Percentiles rank a stretch among this genome's conserved stretches.
Evolutionary conservation across 1,140 invertebrate species (phyloP).

Genomic region (Temnothorax curvispinosus): DNA sequence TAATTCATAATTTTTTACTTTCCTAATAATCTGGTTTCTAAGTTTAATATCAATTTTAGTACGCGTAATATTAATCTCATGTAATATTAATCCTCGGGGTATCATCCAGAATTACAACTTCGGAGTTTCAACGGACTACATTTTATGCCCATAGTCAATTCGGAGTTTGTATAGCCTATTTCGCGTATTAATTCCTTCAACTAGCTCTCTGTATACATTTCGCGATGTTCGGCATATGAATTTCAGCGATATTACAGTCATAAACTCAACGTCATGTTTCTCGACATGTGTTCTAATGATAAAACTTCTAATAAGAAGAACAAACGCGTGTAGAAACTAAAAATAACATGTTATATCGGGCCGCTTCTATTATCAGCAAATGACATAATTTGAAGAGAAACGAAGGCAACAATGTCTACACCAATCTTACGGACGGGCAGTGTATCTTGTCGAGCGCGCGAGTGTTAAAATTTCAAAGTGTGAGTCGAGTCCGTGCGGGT

Average conservation of each 20-base stretch:
- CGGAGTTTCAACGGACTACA: conserved; percentile 12
- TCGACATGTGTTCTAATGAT: neutral
- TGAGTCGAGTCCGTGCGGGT: conserved; percentile 4
- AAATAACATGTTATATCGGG: neutral
- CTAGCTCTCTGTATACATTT: conserved; percentile 27
- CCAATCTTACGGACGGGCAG: neutral
- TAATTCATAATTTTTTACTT: neutral
- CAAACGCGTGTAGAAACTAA: neutral
- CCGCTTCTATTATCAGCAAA: neutral
- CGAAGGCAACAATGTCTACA: neutral
- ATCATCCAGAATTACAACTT: conserved; percentile 27
- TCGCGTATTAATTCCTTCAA: conserved; percentile 32
- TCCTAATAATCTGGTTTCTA: neutral
- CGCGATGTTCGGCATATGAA: conserved; percentile 1
- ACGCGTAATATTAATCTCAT: neutral
- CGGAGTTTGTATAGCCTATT: conserved; percentile 32
- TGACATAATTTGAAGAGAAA: neutral
- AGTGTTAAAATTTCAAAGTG: conserved; percentile 49
- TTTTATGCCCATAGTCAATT: conserved; percentile 37
- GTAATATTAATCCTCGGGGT: neutral
- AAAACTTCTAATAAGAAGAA: conserved; percentile 7
- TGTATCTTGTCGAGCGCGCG: conserved; percentile 3
- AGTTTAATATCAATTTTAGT: neutral
- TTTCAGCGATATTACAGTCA: conserved; percentile 35
- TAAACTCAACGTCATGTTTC: conserved; percentile 18